phyloP scores from a whole-genome alignment of 2,113 vertebrate genomes.

The Mustela lutreola region DNA sequence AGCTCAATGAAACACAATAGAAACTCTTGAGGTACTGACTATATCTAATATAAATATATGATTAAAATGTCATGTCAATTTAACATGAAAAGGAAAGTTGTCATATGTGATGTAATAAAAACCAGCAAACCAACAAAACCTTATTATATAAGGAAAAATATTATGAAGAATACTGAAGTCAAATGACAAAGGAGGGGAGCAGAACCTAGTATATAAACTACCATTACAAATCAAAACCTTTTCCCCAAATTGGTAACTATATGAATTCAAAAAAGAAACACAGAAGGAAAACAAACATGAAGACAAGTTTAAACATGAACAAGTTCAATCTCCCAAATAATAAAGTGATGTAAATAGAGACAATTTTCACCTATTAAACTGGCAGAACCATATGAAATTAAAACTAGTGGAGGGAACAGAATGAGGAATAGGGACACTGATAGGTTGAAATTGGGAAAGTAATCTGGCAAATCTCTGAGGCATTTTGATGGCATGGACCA shows the following conservation, averaged over 20 bases:
- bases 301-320: background rate
- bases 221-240: background rate
- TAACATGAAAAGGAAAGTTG: background rate
- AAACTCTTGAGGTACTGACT: background rate
- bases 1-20: constrained; percentile 8
- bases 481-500: background rate
- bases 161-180: background rate
- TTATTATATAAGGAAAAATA: background rate
- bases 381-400: background rate
- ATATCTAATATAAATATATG: background rate
- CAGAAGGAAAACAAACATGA: background rate
- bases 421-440: background rate
- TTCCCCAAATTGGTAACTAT: background rate
- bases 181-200: background rate
- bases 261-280: background rate
- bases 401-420: background rate
- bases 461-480: background rate
- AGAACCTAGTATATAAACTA: background rate
- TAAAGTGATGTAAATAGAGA: background rate
- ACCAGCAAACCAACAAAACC: background rate
- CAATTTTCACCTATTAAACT: background rate
- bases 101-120: background rate
- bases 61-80: constrained; percentile 3
- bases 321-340: constrained; percentile 24
- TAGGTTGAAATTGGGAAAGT: background rate